A percentile compares a stretch with the other conserved stretches of the same genome.
Evolutionary conservation across 2,113 vertebrate genomes (phyloP).

Genomic region (Rynchops niger): DNA sequence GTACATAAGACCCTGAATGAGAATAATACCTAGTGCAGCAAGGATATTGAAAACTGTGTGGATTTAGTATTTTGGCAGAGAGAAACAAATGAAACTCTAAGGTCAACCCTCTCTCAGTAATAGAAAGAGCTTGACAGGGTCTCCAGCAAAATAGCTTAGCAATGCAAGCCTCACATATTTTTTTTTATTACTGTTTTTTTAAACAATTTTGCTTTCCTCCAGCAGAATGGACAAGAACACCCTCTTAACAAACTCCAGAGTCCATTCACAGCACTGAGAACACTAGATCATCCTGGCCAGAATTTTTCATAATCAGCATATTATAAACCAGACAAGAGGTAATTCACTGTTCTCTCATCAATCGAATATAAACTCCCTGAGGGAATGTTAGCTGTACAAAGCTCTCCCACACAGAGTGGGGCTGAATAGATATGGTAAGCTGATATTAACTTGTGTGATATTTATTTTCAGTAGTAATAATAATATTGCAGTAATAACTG

Average conservation of each 20-base stretch:
- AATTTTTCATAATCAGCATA: conserved; percentile 51
- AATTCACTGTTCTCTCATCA: conserved; percentile 51
- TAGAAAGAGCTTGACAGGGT: not conserved
- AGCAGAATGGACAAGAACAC: not conserved
- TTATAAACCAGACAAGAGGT: conserved; percentile 48
- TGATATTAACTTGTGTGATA: conserved; percentile 19
- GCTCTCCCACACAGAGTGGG: conserved; percentile 5
- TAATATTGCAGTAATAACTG: conserved; percentile 46
- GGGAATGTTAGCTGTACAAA: conserved; percentile 18
- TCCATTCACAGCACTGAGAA: not conserved
- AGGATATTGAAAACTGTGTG: not conserved
- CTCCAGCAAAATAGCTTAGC: not conserved
- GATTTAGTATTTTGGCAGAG: not conserved
- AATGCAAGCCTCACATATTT: not conserved
- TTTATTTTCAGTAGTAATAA: conserved; percentile 60
- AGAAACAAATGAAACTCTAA: not conserved
- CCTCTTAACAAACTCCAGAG: not conserved
- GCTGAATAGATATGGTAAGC: not conserved
- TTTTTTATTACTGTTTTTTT: not conserved
- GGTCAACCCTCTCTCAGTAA: not conserved
- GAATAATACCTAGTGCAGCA: not conserved
- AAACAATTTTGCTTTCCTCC: not conserved
- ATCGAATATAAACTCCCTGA: conserved; percentile 31
- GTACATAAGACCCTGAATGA: not conserved
- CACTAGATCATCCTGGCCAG: not conserved